Conservation (phyloP, 2,113 vertebrate genomes). For the Benitochromis conjunctus region DNA sequence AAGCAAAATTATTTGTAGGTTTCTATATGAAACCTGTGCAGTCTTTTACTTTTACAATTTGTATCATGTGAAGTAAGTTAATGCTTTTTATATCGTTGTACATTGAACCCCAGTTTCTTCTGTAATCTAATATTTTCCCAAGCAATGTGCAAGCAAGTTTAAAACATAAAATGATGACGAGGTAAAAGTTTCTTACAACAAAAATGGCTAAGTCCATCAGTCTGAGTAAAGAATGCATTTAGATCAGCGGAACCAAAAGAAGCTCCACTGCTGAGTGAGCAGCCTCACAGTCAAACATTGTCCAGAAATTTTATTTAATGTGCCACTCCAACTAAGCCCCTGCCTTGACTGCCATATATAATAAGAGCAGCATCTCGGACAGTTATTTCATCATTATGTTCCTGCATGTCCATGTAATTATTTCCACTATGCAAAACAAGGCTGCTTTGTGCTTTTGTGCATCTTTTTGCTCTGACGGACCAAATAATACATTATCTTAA, state of each 20-base stretch:
- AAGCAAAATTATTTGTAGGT: neutral
- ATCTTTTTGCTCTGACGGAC: neutral
- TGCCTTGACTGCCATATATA: neutral
- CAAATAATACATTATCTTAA: neutral
- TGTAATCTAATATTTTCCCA: neutral
- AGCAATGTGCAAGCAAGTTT: neutral
- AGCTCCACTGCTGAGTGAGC: neutral
- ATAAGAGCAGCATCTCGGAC: neutral
- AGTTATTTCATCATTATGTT: neutral
- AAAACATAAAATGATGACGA: neutral
- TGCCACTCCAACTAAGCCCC: neutral
- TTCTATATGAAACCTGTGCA: neutral
- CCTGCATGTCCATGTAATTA: neutral
- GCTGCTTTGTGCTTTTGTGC: neutral
- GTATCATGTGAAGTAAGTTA: neutral
- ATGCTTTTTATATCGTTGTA: neutral
- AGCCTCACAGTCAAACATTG: neutral
- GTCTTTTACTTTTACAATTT: neutral
- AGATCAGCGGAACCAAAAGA: constrained; percentile 1
- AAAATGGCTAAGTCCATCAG: neutral
- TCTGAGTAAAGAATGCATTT: neutral
- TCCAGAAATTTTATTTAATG: neutral
- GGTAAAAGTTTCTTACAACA: neutral
- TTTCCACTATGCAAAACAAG: neutral
- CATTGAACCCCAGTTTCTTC: neutral